Conservation (phyloP, 2,797 vertebrate genomes). For the Malurus splendens region DNA sequence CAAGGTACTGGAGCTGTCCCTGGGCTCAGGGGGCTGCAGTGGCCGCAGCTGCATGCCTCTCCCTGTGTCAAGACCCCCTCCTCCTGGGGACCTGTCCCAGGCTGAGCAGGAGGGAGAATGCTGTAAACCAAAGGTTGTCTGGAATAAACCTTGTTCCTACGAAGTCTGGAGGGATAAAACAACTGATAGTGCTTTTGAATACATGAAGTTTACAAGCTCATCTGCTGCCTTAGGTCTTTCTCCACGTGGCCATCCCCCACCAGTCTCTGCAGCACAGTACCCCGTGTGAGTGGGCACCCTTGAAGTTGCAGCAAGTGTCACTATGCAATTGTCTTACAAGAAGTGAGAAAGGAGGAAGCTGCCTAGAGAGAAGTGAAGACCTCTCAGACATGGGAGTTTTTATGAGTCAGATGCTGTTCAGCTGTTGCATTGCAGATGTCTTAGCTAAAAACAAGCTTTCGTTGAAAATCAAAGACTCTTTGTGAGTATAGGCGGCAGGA, state of each 20-base stretch:
- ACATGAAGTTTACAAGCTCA: accelerated
- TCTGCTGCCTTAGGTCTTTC: not conserved
- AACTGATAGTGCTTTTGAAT: not conserved
- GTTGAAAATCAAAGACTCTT: slow-evolving; percentile 5
- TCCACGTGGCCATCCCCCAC: accelerated
- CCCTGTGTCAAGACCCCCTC: not conserved
- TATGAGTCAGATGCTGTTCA: slow-evolving; percentile 20
- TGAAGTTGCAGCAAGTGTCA: not conserved
- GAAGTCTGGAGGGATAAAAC: not conserved
- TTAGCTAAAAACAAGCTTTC: slow-evolving; percentile 11
- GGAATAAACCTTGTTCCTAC: not conserved
- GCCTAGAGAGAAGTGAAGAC: slow-evolving; percentile 12
- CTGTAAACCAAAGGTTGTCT: not conserved
- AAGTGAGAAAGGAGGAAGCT: not conserved
- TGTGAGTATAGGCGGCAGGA: not conserved
- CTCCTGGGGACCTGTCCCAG: not conserved
- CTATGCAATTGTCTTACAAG: not conserved
- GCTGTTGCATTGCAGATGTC: slow-evolving; percentile 32
- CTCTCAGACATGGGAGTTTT: not conserved
- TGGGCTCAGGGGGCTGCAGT: not conserved
- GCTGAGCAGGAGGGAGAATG: not conserved
- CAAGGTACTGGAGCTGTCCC: not conserved
- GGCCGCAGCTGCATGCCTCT: not conserved
- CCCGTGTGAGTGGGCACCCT: not conserved
- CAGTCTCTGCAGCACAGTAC: not conserved